Base-by-base conservation (phyloP, 2,113 vertebrate species). In the Cyprinodon tularosa region DNA sequence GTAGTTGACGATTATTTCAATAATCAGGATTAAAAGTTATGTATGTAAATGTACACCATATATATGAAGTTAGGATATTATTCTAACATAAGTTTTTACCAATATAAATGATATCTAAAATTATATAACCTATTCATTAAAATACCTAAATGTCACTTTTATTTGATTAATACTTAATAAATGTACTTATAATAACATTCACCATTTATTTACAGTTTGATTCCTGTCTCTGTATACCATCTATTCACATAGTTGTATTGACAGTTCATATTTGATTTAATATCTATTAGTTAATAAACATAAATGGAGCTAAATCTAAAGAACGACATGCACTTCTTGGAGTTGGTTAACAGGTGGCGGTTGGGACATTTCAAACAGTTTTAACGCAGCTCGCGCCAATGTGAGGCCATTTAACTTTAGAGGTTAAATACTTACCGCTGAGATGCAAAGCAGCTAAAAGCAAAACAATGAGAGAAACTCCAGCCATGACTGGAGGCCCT, bases 401-500 rank as follows among this genome's bases (percentile, higher is more conserved):
- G 2, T 50, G 48, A 50, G 5, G 5, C 50, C n/a, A 8, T 20
- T 57, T n/a, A 57, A 57, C 17, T 57, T 45, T 2, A 45, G 60
- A 62, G 22, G 0, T 12, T 11, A n/a, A 14, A 12, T 38, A 91
- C 90, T 90, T 57, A 92, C 91, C 45, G 73, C 39, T 85, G 7
- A 17, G 60, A 39, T 62, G 29, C 45, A 80, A 3, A 37, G 8
- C 40, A 20, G 39, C 66, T 3, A 57, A 3, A 42, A 84, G 40
- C 17, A 76, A 4, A 7, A 71, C 11, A 38, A 75, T 6, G 57
- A 53, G 37, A 44, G 36, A 45, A 14, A 81, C 14, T 3, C 5
- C 2, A 14, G 62, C 71, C 87, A 87, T 86, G 44, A 48, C 12
- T n/a, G 37, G 1, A 4, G 37, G n/a, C 0, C 7, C 3, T 7